Conservation (phyloP, 2,888 invertebrate species). For the Phaedon cochleariae region DNA sequence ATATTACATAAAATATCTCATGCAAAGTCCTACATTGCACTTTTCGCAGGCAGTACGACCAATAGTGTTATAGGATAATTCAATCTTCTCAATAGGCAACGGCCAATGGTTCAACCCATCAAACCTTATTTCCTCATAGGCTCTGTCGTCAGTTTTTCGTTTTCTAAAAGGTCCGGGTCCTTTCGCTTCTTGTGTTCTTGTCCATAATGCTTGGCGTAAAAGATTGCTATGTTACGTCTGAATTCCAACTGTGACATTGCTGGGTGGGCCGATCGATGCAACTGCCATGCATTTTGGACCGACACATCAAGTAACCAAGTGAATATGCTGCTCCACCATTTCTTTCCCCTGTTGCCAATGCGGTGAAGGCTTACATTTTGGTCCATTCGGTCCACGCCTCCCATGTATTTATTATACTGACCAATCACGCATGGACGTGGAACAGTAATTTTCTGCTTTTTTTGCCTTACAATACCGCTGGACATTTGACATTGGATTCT, state of each 20-base stretch:
- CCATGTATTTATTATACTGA: constrained; percentile 41
- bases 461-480: constrained; percentile 33
- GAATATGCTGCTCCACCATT: constrained; percentile 31
- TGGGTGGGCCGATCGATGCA: constrained; percentile 11
- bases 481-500: constrained; percentile 23
- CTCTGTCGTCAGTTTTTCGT: background rate
- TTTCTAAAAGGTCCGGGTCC: background rate
- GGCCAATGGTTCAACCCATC: constrained; percentile 9
- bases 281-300: constrained; percentile 34
- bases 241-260: constrained; percentile 15
- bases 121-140: constrained; percentile 7
- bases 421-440: constrained; percentile 10
- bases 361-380: constrained; percentile 8
- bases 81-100: background rate
- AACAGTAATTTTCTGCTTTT: constrained; percentile 33
- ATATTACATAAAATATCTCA: too few relatives aligned
- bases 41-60: too few relatives aligned
- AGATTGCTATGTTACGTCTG: background rate
- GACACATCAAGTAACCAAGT: constrained; percentile 32
- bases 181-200: constrained; percentile 5
- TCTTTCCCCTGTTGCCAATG: constrained; percentile 12
- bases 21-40: too few relatives aligned
- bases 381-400: constrained; percentile 23
- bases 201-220: constrained; percentile 14
- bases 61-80: too few relatives aligned